These are phyloP conservation scores for Heliconius sara DNA, from an alignment of 2,888 invertebrate species.

Conservation along the genomic window DNA sequence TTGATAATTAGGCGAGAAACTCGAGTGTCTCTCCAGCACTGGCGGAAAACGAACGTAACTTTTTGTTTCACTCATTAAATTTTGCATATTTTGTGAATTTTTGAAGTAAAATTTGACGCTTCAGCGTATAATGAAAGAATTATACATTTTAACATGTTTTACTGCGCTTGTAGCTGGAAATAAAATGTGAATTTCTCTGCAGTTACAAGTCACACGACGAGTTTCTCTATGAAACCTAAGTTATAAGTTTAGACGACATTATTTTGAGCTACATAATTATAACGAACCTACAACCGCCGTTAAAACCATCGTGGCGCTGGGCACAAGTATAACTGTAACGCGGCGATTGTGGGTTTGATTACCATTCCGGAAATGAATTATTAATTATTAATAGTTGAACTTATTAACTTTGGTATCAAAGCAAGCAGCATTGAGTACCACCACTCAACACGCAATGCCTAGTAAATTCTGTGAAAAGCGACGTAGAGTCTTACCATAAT, in stretches of 20 bases:
- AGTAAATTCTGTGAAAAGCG: too few relatives aligned
- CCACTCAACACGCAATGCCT: too few relatives aligned
- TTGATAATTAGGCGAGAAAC: constrained; percentile 32
- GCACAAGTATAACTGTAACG: too few relatives aligned
- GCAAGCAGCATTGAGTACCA: too few relatives aligned
- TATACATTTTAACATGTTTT: neutral
- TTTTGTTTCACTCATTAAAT: constrained; percentile 29
- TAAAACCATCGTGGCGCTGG: too few relatives aligned
- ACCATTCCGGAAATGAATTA: too few relatives aligned
- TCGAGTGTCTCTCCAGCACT: constrained; percentile 19
- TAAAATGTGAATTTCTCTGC: neutral
- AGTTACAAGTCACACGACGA: neutral
- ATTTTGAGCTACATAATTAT: neutral
- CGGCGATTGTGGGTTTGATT: too few relatives aligned
- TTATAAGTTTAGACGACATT: too few relatives aligned
- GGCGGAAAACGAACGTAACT: constrained; percentile 17
- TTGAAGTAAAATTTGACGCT: neutral
- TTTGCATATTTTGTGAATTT: constrained; percentile 27
- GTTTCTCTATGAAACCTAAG: neutral
- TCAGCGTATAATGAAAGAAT: neutral
- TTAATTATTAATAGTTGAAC: too few relatives aligned
- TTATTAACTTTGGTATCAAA: too few relatives aligned
- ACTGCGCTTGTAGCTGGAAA: neutral
- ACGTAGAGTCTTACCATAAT: too few relatives aligned
- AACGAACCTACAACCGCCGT: neutral